These are phyloP conservation scores for Etheostoma cragini DNA, from an alignment of 2,113 vertebrate species.

Conservation along the genomic window DNA sequence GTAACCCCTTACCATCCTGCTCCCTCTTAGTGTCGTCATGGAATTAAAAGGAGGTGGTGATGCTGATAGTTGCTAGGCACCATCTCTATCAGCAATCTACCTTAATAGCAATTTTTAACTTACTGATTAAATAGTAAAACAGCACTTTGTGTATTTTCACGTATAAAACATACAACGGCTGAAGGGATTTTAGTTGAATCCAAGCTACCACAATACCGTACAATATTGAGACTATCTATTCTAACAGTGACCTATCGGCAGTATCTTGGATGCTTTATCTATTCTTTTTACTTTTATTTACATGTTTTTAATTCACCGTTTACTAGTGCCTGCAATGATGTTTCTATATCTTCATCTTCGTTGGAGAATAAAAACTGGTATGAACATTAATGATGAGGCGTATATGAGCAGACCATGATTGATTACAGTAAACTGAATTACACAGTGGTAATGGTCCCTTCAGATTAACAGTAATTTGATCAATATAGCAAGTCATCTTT, in stretches of 20 bases:
- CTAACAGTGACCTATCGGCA: slow-evolving; percentile 20
- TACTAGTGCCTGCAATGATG: background rate
- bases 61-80: slow-evolving; percentile 79
- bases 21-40: slow-evolving; percentile 65
- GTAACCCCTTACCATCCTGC: slow-evolving; percentile 76
- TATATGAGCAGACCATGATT: slow-evolving; percentile 3
- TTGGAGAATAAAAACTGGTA: background rate
- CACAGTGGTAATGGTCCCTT: background rate
- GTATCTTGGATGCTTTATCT: slow-evolving; percentile 4
- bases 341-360: background rate
- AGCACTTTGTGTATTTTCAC: slow-evolving; percentile 16
- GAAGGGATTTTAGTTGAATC: slow-evolving; percentile 21
- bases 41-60: slow-evolving; percentile 76
- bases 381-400: background rate
- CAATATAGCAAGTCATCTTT: slow-evolving; percentile 14
- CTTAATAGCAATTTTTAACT: slow-evolving; percentile 54
- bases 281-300: slow-evolving; percentile 1
- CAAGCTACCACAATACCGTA: slow-evolving; percentile 19
- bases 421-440: slow-evolving; percentile 8
- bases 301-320: background rate
- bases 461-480: slow-evolving; percentile 10
- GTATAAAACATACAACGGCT: background rate
- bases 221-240: slow-evolving; percentile 43
- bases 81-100: slow-evolving; percentile 62
- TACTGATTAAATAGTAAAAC: slow-evolving; percentile 45